phyloP scores from a whole-genome alignment of 2,797 vertebrate species.

The Dryobates pubescens region DNA sequence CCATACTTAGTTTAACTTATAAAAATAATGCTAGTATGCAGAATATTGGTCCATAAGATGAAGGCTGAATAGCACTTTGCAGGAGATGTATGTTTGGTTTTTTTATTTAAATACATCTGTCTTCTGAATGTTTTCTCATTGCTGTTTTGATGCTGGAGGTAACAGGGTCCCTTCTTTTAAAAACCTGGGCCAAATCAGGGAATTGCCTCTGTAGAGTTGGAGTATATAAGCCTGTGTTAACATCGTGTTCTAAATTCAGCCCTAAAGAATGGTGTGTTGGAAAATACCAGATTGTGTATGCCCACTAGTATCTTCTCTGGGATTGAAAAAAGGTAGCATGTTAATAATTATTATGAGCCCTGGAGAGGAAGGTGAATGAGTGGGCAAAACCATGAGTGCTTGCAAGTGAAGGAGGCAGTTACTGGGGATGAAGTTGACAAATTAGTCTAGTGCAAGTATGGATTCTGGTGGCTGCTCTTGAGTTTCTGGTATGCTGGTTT shows the following conservation, averaged over 20 bases:
- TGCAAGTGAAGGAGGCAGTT: neutral
- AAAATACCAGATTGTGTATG: neutral
- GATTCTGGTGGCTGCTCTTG: neutral
- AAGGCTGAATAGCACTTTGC: neutral
- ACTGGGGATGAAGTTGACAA: neutral
- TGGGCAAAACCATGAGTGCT: neutral
- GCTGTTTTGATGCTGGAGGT: neutral
- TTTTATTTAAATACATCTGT: neutral
- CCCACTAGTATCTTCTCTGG: neutral
- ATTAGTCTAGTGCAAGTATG: neutral
- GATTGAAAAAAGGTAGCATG: neutral
- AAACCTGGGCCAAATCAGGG: neutral
- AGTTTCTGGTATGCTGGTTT: neutral
- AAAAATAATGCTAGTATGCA: neutral
- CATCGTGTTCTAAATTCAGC: neutral
- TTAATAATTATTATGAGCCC: neutral
- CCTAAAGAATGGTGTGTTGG: neutral
- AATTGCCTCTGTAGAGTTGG: neutral
- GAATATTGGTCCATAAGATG: neutral
- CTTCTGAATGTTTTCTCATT: neutral
- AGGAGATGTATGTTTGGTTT: neutral
- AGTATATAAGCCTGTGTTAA: neutral
- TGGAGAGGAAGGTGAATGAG: neutral
- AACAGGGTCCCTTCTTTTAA: neutral
- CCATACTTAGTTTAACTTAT: neutral